A percentile compares a stretch with the other conserved stretches of the same genome.
These are phyloP conservation scores for Myiopsitta monachus DNA, from an alignment of 2,113 vertebrate species.

Conservation along the genomic window DNA sequence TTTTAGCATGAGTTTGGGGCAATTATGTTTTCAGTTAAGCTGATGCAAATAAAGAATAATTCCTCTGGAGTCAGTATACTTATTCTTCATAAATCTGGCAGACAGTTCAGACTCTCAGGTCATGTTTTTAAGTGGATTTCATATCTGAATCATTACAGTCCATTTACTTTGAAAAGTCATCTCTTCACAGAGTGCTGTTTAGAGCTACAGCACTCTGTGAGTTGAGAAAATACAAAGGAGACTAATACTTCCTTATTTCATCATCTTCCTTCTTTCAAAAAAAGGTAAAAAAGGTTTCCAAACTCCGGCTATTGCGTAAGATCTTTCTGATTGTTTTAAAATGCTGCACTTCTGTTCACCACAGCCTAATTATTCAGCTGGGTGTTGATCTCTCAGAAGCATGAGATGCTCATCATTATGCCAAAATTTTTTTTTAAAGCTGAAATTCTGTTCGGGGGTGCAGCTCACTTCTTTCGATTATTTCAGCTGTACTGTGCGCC, in stretches of 20 bases:
- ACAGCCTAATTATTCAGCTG: background rate
- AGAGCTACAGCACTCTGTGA: background rate
- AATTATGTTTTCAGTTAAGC: background rate
- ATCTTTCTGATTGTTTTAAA: background rate
- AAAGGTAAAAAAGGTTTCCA: background rate
- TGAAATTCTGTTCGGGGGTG: background rate
- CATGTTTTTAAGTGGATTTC: background rate
- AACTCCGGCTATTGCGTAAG: background rate
- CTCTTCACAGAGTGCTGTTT: background rate
- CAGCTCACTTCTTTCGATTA: background rate
- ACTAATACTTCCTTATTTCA: background rate
- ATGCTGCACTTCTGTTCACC: background rate
- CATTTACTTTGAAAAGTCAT: background rate
- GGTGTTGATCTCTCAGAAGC: background rate
- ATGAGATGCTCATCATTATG: background rate
- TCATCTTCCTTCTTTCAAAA: rapidly evolving
- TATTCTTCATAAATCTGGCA: background rate
- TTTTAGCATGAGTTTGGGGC: background rate
- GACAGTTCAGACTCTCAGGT: background rate
- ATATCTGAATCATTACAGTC: background rate
- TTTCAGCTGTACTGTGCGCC: background rate
- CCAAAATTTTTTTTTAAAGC: slow-evolving; percentile 16
- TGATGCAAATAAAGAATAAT: background rate
- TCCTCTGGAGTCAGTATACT: background rate
- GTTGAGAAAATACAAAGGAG: background rate